A percentile compares a stretch with the other conserved stretches of the same genome.
phyloP scores from a whole-genome alignment of 1,140 invertebrate genomes.

The Rhynchophorus ferrugineus region DNA sequence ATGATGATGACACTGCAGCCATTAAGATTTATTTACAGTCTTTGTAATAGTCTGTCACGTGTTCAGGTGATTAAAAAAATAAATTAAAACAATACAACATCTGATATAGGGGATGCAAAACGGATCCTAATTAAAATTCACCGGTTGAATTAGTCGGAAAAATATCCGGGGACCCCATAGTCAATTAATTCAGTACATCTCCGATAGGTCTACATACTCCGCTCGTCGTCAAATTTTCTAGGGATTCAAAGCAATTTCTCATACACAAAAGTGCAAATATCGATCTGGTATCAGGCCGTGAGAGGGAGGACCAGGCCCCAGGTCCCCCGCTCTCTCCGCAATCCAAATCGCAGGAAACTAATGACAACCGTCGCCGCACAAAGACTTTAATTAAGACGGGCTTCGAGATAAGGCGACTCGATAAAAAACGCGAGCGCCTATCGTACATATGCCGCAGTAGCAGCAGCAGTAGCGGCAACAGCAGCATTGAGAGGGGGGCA shows the following conservation, averaged over 20 bases:
- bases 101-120: too few relatives aligned
- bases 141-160: too few relatives aligned
- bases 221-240: too few relatives aligned
- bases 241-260: background rate
- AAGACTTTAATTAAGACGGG: constrained; percentile 7
- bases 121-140: too few relatives aligned
- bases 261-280: background rate
- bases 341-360: constrained; percentile 7
- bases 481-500: background rate
- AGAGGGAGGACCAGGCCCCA: background rate
- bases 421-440: background rate
- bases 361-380: constrained; percentile 6
- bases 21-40: too few relatives aligned
- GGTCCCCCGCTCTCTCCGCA: background rate
- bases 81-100: too few relatives aligned
- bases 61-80: too few relatives aligned
- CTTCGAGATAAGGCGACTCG: constrained; percentile 4
- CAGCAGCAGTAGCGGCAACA: background rate
- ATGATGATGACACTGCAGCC: too few relatives aligned
- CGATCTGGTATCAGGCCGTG: background rate
- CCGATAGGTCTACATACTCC: too few relatives aligned
- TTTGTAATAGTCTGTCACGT: too few relatives aligned
- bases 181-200: too few relatives aligned
- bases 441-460: constrained; percentile 1
- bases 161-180: too few relatives aligned